Evolutionary conservation across 2,113 vertebrate species (phyloP), one percentile per base, ranked within the genome.

Genomic region (Tragelaphus buxtoni): DNA sequence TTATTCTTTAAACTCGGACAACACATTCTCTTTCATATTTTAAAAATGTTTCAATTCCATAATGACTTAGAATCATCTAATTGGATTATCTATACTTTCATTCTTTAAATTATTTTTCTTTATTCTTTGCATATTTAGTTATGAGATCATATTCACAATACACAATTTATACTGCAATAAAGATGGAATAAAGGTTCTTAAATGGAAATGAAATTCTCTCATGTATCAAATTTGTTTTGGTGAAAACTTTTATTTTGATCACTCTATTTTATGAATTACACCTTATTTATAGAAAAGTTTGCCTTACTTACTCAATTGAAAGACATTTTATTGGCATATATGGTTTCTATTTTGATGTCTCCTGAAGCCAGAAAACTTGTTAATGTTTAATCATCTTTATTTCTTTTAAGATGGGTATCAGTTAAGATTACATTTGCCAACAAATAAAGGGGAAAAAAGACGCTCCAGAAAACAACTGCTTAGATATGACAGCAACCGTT

Each of bases 61-160:
- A 42, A 61, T 93, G 49, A n/a, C 56, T 96, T 88, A 53, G 35
- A 95, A 91, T 90, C 17, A 87, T 61, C 35, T 95, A 60, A 69
- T 76, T 61, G 18, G 5, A 92, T 49, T 87, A 88, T 42, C 42
- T 85, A 45, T 60, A 77, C 1, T 55, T 96, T 88, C 13, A 69
- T 60, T 81, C 45, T 79, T 81, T 82, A 22, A 18, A 92, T 47
- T 77, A 45, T 61, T 88, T 83, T 81, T 65, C 79, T 58, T 84
- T 94, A 61, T 42, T 61, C 16, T 82, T 84, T 91, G 65, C 12
- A 87, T 96, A 65, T 94, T 96, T 96, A 81, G 14, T 85, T 63
- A 89, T 42, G 20, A 94, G 51, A 85, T 61, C n/a, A 87, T 96
- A 94, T 89, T 95, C 30, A 89, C 88, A 74, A 88, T 85, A 84